Evolutionary conservation across 1,140 invertebrate genomes (phyloP).

Genomic region (Bombus pyrosoma): DNA sequence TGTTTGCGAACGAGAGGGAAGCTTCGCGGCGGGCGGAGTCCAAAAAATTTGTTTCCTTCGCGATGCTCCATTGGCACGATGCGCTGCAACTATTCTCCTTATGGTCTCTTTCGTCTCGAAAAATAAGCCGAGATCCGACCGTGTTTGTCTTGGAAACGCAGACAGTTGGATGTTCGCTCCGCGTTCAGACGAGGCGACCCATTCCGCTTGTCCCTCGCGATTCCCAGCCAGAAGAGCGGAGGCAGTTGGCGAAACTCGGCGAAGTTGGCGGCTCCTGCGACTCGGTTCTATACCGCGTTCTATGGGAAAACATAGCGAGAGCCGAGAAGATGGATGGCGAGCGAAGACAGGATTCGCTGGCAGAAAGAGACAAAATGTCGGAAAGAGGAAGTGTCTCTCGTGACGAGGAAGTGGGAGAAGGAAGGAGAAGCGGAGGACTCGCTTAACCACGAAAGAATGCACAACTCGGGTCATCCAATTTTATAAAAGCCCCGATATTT

Average conservation of each 20-base stretch:
- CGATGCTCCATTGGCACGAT: not conserved
- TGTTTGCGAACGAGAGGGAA: too few species aligned
- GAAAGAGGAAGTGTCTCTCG: not conserved
- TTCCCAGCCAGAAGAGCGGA: conserved; percentile 2
- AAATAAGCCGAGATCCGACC: conserved; percentile 34
- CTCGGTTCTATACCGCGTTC: conserved; percentile 30
- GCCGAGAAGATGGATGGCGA: too few species aligned
- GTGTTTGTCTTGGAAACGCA: conserved; percentile 48
- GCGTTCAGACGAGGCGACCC: conserved; percentile 46
- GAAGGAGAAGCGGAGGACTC: not conserved
- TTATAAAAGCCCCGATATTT: conserved; percentile 50
- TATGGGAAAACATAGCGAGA: not conserved
- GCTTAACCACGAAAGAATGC: not conserved
- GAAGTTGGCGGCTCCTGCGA: conserved; percentile 40
- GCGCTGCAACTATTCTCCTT: not conserved
- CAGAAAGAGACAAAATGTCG: not conserved
- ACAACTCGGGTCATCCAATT: conserved; percentile 27
- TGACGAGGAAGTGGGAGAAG: not conserved
- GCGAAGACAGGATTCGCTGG: not conserved
- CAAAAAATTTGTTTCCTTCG: too few species aligned
- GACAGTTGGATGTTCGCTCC: conserved; percentile 19
- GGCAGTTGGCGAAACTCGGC: conserved; percentile 22
- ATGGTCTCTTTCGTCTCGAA: not conserved
- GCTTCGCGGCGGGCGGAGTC: too few species aligned
- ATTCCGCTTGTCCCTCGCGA: conserved; percentile 57